A percentile compares a stretch with the other conserved stretches of the same genome.
These are phyloP conservation scores for Notocelia uddmanniana DNA, from an alignment of 2,888 invertebrate species.

Conservation along the genomic window DNA sequence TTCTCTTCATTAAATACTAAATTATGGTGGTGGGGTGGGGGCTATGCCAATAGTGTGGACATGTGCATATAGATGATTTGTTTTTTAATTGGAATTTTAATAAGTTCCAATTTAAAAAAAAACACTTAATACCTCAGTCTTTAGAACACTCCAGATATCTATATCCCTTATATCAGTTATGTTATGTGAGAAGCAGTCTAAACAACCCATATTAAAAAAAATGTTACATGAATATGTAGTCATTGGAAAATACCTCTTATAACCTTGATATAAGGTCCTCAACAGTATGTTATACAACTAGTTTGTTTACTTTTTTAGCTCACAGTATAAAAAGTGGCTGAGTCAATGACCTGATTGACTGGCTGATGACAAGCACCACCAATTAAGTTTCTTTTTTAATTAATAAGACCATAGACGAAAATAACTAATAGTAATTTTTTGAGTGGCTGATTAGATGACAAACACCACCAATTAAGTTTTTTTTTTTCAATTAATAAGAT, in stretches of 20 bases:
- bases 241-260: background rate
- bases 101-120: too few relatives aligned
- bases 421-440: background rate
- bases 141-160: background rate
- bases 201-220: background rate
- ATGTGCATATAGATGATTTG: too few relatives aligned
- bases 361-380: constrained; percentile 9
- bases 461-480: too few relatives aligned
- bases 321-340: background rate
- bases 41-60: too few relatives aligned
- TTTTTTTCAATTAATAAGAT: too few relatives aligned
- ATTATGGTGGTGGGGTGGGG: too few relatives aligned
- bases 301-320: constrained; percentile 1
- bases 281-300: background rate
- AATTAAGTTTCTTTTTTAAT: background rate
- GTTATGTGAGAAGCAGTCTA: background rate
- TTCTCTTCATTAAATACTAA: too few relatives aligned
- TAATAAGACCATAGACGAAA: background rate
- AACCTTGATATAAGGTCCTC: background rate
- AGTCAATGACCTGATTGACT: constrained; percentile 15
- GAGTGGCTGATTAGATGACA: too few relatives aligned
- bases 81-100: too few relatives aligned
- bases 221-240: background rate
- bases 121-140: background rate
- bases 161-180: too few relatives aligned